Conservation (phyloP, 2,888 invertebrate species). For the Oligia fasciuncula region DNA sequence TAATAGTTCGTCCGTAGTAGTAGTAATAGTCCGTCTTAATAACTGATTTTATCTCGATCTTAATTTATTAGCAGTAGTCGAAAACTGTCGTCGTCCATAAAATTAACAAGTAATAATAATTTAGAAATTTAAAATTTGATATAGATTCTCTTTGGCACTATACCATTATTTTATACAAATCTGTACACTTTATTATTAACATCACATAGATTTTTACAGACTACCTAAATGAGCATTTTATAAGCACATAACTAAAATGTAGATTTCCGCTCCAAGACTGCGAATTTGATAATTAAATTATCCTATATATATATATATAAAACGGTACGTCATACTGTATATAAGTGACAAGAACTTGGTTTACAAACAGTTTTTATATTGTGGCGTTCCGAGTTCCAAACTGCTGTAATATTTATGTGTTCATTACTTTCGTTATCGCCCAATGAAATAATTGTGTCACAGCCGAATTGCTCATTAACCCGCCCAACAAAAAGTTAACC, state of each 20-base stretch:
- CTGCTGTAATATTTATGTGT: slow-evolving; percentile 21
- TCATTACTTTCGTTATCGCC: slow-evolving; percentile 16
- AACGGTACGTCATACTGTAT: neutral
- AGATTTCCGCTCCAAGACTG: neutral
- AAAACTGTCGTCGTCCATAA: slow-evolving; percentile 23
- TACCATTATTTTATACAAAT: slow-evolving; percentile 41
- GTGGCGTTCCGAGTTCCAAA: slow-evolving; percentile 18
- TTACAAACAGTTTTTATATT: slow-evolving; percentile 6
- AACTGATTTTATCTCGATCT: neutral
- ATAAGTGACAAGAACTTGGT: slow-evolving; percentile 1
- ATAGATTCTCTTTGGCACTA: slow-evolving; percentile 54
- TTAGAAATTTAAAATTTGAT: slow-evolving; percentile 16
- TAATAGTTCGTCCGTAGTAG: too few relatives aligned
- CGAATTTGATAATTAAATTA: slow-evolving; percentile 33
- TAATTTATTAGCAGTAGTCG: neutral
- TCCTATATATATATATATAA: slow-evolving; percentile 10
- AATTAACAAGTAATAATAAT: slow-evolving; percentile 14
- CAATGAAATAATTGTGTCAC: slow-evolving; percentile 50
- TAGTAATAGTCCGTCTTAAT: too few relatives aligned
- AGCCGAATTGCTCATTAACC: slow-evolving; percentile 47
- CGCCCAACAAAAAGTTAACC: slow-evolving; percentile 43
- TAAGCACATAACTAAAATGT: slow-evolving; percentile 15
- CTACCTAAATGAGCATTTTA: slow-evolving; percentile 48
- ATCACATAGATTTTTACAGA: slow-evolving; percentile 57
- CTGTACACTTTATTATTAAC: slow-evolving; percentile 48